A percentile compares a stretch with the other conserved stretches of the same genome.
phyloP scores from a whole-genome alignment of 2,113 vertebrate genomes.

The Gymnarchus niloticus region DNA sequence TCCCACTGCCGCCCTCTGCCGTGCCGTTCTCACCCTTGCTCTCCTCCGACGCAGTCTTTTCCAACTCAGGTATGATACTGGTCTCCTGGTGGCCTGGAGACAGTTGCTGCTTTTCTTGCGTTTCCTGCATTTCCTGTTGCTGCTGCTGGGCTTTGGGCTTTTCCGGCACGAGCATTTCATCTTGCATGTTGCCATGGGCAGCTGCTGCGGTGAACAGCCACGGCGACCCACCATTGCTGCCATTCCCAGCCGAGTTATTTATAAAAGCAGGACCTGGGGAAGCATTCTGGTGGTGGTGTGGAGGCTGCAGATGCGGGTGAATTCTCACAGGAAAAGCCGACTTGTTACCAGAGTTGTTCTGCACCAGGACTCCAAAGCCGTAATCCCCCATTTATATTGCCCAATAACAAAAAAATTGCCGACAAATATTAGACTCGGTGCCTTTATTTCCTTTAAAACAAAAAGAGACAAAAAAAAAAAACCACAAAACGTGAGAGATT shows the following conservation, averaged over 20 bases:
- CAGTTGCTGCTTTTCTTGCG: slow-evolving; percentile 89
- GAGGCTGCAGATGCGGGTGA: slow-evolving; percentile 97
- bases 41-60: slow-evolving; percentile 86
- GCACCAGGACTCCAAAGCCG: slow-evolving; percentile 99
- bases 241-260: slow-evolving; percentile 94
- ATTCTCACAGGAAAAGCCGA: slow-evolving; percentile 98
- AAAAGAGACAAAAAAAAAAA: slow-evolving; percentile 36
- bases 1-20: slow-evolving; percentile 79
- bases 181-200: slow-evolving; percentile 90
- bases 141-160: slow-evolving; percentile 87
- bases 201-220: slow-evolving; percentile 95
- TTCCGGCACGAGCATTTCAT: slow-evolving; percentile 91
- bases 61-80: slow-evolving; percentile 86
- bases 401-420: slow-evolving; percentile 43
- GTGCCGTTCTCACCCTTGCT: slow-evolving; percentile 76
- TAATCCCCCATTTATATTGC: slow-evolving; percentile 98
- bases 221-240: slow-evolving; percentile 87
- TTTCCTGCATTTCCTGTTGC: slow-evolving; percentile 93
- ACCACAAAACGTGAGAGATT: slow-evolving; percentile 17
- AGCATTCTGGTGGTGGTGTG: slow-evolving; percentile 97
- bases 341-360: slow-evolving; percentile 99
- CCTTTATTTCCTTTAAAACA: slow-evolving; percentile 58
- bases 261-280: slow-evolving; percentile 92
- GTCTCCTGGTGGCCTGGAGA: slow-evolving; percentile 89
- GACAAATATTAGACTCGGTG: slow-evolving; percentile 62